phyloP scores from a whole-genome alignment of 2,113 vertebrate genomes.

The Catharus fuscescens region DNA sequence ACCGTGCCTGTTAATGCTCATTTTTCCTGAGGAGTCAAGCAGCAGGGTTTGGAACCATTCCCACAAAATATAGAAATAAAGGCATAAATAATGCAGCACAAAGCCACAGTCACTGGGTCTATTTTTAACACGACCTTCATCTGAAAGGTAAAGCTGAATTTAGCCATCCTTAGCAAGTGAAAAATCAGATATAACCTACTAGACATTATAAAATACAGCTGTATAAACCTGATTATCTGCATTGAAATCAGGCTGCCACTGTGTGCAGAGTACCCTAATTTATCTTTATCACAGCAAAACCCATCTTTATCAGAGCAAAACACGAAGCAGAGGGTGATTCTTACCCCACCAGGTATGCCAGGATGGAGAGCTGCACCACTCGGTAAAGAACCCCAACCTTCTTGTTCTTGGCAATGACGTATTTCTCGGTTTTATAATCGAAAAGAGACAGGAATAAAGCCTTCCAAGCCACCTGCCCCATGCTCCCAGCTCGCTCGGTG shows the following conservation, averaged over 20 bases:
- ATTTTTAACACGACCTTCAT: neutral
- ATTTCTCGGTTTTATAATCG: slow-evolving; percentile 96
- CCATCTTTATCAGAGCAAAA: neutral
- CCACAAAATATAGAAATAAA: slow-evolving; percentile 3
- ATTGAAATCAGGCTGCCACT: neutral
- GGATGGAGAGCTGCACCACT: slow-evolving; percentile 87
- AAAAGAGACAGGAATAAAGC: slow-evolving; percentile 81
- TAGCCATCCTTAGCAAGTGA: neutral
- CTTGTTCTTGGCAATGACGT: slow-evolving; percentile 92
- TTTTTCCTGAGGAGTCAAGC: neutral
- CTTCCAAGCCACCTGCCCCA: slow-evolving; percentile 82
- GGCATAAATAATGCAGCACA: slow-evolving; percentile 3
- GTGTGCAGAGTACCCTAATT: neutral
- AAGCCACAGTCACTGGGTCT: neutral
- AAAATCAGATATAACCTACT: neutral
- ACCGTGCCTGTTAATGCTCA: rapidly evolving
- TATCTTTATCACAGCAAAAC: neutral
- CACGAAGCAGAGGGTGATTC: rapidly evolving
- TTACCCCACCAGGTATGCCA: slow-evolving; percentile 93
- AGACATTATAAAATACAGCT: neutral
- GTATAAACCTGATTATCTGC: neutral
- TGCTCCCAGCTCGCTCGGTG: slow-evolving; percentile 31
- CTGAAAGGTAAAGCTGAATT: neutral
- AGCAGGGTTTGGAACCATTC: neutral
- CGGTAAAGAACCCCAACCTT: slow-evolving; percentile 91